A percentile compares a stretch with the other conserved stretches of the same genome.
phyloP scores from a whole-genome alignment of 2,888 invertebrate genomes.

The Drosophila antonietae region DNA sequence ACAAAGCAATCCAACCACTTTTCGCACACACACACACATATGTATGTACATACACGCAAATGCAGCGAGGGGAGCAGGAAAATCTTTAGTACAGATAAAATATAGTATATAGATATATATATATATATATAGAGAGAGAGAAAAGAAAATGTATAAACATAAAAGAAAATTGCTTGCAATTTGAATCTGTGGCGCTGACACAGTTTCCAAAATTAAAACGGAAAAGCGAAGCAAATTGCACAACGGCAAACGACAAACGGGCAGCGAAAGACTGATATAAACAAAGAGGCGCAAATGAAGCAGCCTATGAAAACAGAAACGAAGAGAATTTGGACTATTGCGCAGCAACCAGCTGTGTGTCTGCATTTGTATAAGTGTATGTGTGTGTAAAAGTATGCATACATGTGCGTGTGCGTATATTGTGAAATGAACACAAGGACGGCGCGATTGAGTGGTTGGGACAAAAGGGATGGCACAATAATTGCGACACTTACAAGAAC shows the following conservation, averaged over 20 bases:
- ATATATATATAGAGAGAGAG: not conserved
- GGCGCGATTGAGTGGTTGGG: constrained; percentile 30
- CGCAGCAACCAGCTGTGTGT: constrained; percentile 66
- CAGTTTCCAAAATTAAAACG: constrained; percentile 63
- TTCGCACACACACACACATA: constrained; percentile 17
- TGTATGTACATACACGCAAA: not conserved
- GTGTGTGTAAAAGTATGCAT: constrained; percentile 1
- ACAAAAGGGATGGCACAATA: constrained; percentile 29
- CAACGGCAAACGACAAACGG: constrained; percentile 45
- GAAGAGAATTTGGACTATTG: constrained; percentile 56
- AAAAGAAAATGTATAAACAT: constrained; percentile 20
- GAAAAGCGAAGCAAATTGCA: constrained; percentile 58
- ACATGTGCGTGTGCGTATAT: constrained; percentile 26
- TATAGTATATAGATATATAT: not conserved
- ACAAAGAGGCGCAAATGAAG: constrained; percentile 69
- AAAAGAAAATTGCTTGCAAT: constrained; percentile 19
- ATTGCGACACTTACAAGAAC: constrained; percentile 17
- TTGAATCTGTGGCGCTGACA: constrained; percentile 49
- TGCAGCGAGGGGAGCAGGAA: not conserved
- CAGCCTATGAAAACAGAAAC: constrained; percentile 71
- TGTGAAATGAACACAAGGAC: constrained; percentile 73
- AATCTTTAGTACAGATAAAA: constrained; percentile 15
- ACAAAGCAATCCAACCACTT: constrained; percentile 39
- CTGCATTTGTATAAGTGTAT: constrained; percentile 12
- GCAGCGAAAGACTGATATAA: constrained; percentile 62